Conservation (phyloP, 2,888 invertebrate species). For the Siphlonurus alternatus region DNA sequence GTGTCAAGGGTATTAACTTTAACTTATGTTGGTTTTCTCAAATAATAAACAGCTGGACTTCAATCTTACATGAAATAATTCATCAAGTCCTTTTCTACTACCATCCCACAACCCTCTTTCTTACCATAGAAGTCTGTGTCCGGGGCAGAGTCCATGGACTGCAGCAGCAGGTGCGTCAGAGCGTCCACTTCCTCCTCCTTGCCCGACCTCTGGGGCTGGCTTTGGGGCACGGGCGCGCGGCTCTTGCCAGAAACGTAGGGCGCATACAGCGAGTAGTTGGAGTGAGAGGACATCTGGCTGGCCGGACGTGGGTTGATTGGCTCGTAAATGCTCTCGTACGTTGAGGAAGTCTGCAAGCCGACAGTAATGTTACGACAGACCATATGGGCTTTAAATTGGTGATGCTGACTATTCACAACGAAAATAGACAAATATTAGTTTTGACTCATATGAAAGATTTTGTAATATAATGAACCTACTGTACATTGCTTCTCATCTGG, state of each 20-base stretch:
- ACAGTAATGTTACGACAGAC: no score
- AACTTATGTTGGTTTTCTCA: not conserved
- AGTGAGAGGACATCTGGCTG: constrained; percentile 45
- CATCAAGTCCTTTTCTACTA: not conserved
- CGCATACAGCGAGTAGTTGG: constrained; percentile 49
- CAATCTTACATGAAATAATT: not conserved
- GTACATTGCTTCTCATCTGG: no score
- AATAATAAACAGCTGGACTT: not conserved
- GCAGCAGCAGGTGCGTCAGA: constrained; percentile 71
- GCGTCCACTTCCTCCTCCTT: constrained; percentile 80
- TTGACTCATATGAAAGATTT: constrained; percentile 17
- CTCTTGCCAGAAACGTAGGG: constrained; percentile 33
- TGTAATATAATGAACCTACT: constrained; percentile 19
- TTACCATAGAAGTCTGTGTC: constrained; percentile 50
- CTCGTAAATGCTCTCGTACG: constrained; percentile 80
- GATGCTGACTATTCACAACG: no score
- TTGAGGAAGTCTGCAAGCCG: constrained; percentile 44
- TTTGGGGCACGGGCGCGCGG: constrained; percentile 18
- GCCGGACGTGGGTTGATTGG: constrained; percentile 76
- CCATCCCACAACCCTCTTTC: constrained; percentile 8
- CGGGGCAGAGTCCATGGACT: constrained; percentile 61
- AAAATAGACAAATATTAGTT: not conserved
- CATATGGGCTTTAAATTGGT: no score
- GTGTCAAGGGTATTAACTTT: not conserved
- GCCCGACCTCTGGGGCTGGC: constrained; percentile 18